These are phyloP conservation scores for Pseudomyrmex concolor DNA, from an alignment of 1,140 invertebrate species.

Conservation along the genomic window DNA sequence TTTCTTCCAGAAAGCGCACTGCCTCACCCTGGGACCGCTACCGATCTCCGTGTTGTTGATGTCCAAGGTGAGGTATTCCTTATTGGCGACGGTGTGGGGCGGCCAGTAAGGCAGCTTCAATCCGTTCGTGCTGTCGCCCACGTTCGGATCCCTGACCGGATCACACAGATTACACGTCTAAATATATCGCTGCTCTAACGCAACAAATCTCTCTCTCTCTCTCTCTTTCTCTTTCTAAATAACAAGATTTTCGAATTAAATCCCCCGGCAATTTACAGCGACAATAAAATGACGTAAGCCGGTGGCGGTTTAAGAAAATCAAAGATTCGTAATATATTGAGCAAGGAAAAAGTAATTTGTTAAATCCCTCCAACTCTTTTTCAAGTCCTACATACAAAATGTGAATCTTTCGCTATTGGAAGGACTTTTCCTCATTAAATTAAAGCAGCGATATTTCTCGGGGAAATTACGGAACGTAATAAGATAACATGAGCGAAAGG, in stretches of 20 bases:
- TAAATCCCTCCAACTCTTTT: neutral
- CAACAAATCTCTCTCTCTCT: neutral
- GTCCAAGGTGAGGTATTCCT: conserved; percentile 94
- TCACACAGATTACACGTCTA: conserved; percentile 21
- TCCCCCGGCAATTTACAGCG: no score
- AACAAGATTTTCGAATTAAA: neutral
- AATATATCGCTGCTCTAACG: neutral
- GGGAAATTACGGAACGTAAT: no score
- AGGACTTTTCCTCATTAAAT: neutral
- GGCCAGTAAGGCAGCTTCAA: conserved; percentile 93
- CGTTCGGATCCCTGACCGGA: conserved; percentile 87
- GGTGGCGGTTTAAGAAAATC: no score
- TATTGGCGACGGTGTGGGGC: conserved; percentile 91
- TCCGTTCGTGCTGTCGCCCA: conserved; percentile 86
- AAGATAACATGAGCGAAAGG: neutral
- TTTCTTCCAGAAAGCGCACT: conserved; percentile 98
- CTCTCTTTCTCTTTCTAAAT: no score
- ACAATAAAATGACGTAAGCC: no score
- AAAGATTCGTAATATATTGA: no score
- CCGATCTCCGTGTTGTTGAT: conserved; percentile 93
- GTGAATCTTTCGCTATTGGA: no score
- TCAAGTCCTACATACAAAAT: neutral
- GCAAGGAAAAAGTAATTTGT: no score
- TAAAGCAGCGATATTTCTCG: neutral
- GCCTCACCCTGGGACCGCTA: conserved; percentile 93